phyloP scores from a whole-genome alignment of 1,140 invertebrate species.

The Laupala kohalensis region DNA sequence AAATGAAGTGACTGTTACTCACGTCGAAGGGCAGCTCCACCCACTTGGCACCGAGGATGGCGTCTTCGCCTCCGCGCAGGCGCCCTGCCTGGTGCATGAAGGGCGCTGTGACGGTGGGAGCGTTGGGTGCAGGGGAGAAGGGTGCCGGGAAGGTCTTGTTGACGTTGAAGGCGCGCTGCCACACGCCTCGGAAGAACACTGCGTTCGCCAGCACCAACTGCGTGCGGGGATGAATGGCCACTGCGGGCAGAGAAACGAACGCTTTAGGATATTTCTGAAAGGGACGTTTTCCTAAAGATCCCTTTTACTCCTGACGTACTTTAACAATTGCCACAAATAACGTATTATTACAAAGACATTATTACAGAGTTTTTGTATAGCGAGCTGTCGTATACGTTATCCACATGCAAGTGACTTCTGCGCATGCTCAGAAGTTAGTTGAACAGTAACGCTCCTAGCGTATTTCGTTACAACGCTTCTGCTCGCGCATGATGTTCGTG shows the following conservation, averaged over 20 bases:
- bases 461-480: no score
- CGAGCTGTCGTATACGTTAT: no score
- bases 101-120: conserved; percentile 22
- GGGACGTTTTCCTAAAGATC: no score
- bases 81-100: conserved; percentile 21
- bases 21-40: conserved; percentile 15
- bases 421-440: no score
- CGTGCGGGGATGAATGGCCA: conserved; percentile 15
- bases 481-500: no score
- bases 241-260: background rate
- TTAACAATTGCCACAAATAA: no score
- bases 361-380: no score
- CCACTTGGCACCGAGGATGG: conserved; percentile 10
- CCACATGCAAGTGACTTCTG: no score
- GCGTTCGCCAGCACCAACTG: conserved; percentile 30
- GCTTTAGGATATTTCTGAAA: no score
- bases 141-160: conserved; percentile 18
- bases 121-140: conserved; percentile 21
- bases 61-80: conserved; percentile 7
- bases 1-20: conserved; percentile 3
- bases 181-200: conserved; percentile 30
- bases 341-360: no score
- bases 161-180: conserved; percentile 25
- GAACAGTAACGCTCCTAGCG: no score
- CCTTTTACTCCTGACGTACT: no score